phyloP scores from a whole-genome alignment of 2,113 vertebrate genomes.

The Ahaetulla prasina region DNA sequence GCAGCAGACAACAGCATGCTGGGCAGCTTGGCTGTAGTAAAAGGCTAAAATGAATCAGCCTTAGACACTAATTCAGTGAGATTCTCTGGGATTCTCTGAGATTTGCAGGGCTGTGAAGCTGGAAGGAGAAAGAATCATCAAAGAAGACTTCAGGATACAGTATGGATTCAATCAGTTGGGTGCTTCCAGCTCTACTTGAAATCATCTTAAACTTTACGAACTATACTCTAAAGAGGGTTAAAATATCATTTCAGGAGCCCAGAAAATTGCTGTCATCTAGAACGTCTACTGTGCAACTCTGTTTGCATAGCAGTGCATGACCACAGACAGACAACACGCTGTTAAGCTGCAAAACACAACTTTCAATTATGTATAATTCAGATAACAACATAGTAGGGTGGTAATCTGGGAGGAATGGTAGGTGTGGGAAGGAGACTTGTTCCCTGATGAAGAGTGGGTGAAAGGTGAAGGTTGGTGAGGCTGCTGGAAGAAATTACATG shows the following conservation, averaged over 20 bases:
- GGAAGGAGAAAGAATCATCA: background rate
- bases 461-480: slow-evolving; percentile 48
- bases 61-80: background rate
- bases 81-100: background rate
- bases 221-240: background rate
- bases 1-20: background rate
- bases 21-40: background rate
- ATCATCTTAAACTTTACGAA: background rate
- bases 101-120: background rate
- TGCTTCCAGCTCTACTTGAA: background rate
- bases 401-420: slow-evolving; percentile 7
- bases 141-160: background rate
- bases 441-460: slow-evolving; percentile 66
- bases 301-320: slow-evolving; percentile 3
- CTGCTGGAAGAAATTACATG: slow-evolving; percentile 44
- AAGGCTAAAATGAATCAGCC: background rate
- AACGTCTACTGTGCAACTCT: background rate
- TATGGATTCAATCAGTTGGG: background rate
- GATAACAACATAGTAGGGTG: background rate
- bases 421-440: slow-evolving; percentile 55
- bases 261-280: background rate
- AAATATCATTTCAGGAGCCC: background rate
- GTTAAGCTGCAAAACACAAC: slow-evolving; percentile 12
- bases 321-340: slow-evolving; percentile 18
- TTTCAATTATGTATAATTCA: slow-evolving; percentile 21